Base-by-base conservation (phyloP, 2,888 invertebrate species). In the Acronicta leporina region DNA sequence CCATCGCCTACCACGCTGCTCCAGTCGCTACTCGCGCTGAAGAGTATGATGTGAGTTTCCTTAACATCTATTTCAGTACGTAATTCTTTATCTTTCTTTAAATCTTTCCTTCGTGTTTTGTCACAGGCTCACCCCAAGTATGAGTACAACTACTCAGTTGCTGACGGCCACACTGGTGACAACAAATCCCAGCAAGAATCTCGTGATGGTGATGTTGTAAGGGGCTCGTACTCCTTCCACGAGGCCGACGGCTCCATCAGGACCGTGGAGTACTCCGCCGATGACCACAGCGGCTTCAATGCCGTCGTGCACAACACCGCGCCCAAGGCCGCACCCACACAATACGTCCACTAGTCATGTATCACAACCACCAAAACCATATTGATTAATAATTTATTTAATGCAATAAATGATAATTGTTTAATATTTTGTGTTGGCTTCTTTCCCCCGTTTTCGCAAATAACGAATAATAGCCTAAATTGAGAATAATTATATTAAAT, bases 111-210 rank as follows among this genome's bases (percentile, higher is more conserved):
- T 45, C 4, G 5, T 33, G 5, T 9, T 33, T 43, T 8, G 7
- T 20, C 8, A 38, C 52, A 52, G 52, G 47, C 51, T 8, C 69
- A 83, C 64, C 82, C 83, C 16, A 79, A 80, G 63, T 84, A 83
- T 69, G 79, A 86, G 69, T 91, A 87, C 82, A 86, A 83, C 67
- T 92, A 93, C 77, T 90, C 90, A 48, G 91, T 93, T 5, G 82
- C 88, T 63, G 92, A 93, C 76, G 84, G 84, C 38, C 89, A 91
- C 79, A 91, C 92, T 70, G 91, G 92, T 25, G 93, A 93, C 81
- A 82, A 87, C 76, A 90, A 91, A 79, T 82, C 83, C 59, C 90
- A 90, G 78, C 88, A 89, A 67, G 93, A 93, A 71, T 57, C 63
- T 50, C 79, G 86, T 40, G 91, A 91, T 58, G 92, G 92, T 44